Base-by-base conservation (phyloP, 2,113 vertebrate species). In the human (Homo sapiens) region DNA sequence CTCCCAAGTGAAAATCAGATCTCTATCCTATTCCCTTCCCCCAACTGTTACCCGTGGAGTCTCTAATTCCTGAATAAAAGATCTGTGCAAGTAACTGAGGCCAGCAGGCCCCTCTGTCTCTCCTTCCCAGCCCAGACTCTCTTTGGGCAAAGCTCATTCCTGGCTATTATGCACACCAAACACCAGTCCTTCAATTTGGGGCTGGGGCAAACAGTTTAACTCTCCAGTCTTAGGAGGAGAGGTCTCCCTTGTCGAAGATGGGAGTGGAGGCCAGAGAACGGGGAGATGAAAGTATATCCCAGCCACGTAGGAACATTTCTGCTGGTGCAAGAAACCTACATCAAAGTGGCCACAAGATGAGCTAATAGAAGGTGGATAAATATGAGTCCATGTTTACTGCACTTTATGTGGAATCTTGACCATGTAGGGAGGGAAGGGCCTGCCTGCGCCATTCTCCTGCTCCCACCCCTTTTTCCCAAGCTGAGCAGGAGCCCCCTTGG, bases 351-450 rank as follows among this genome's bases (percentile, higher is more conserved):
- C 89, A 93, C 97, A 59, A 23, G 91, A 97, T 94, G 97, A 97
- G 97, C 98, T 94, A n/a, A 3, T 40, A 98, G 97, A 97, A 97
- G 98, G 97, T 79, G 0, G 97, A 98, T 87, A 94, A 98, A 98
- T 98, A 97, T 98, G 98, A 98, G 92, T 93, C 96, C 97, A 82
- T 95, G 81, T 98, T 98, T 98, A 98, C 97, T 98, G 98, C 97
- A 97, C 57, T 97, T 97, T 8, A 96, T 97, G 97, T 94, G 81
- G 88, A 97, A 97, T 93, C 52, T 85, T 50, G 98, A 80, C 64
- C 96, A 95, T 96, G 90, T 61, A 93, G 64, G 68, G 85, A 89
- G 91, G 70, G 92, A 25, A 40, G 43, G 52, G 70, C 90, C 66
- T 72, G 59, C 27, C n/a, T 23, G 14, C 43, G 72, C 57, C 66